Base-by-base conservation (phyloP, 2,888 invertebrate species). In the Megastigmus dorsalis region DNA sequence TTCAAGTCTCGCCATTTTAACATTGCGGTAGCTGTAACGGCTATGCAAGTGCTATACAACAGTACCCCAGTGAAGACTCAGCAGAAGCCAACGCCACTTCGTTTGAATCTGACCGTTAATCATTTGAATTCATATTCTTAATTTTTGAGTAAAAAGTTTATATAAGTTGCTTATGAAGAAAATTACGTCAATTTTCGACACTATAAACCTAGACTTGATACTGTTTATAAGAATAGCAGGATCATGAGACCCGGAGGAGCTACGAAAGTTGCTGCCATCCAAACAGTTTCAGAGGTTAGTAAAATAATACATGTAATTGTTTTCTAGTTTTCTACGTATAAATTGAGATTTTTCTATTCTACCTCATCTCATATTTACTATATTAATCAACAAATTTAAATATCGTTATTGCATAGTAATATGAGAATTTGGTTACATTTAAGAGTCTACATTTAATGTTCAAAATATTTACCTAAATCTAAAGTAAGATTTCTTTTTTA, bases 241-340 rank as follows among this genome's bases (percentile, higher is more conserved):
- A 82, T 72, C 81, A 85, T 85, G 84, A 84, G 81, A 81, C 81
- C 84, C 41, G 85, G 82, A 80, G 81, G 82, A 77, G 79, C 81
- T 36, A 82, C 83, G 20, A 83, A 83, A 80, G 80, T 83, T 80
- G 80, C 84, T 78, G 72, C 80, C 77, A 80, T 80, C 78, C 82
- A 83, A 83, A 82, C 79, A 36, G 66, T 69, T 76, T 60, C 81
- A 67, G 84, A 86, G 86, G 87, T 86, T 85, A 86, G 82, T n/a
- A n/a, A n/a, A n/a, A n/a, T n/a, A n/a, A n/a, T n/a, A n/a, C n/a
- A n/a, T n/a, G n/a, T n/a, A n/a, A n/a, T n/a, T n/a, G n/a, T n/a
- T n/a, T n/a, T n/a, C n/a, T n/a, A n/a, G n/a, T n/a, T n/a, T n/a
- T n/a, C n/a, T n/a, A n/a, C n/a, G n/a, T n/a, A n/a, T n/a, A n/a